These are phyloP conservation scores for Acropora yongei DNA, from an alignment of 64 coral and sea anemone species.

Conservation along the genomic window DNA sequence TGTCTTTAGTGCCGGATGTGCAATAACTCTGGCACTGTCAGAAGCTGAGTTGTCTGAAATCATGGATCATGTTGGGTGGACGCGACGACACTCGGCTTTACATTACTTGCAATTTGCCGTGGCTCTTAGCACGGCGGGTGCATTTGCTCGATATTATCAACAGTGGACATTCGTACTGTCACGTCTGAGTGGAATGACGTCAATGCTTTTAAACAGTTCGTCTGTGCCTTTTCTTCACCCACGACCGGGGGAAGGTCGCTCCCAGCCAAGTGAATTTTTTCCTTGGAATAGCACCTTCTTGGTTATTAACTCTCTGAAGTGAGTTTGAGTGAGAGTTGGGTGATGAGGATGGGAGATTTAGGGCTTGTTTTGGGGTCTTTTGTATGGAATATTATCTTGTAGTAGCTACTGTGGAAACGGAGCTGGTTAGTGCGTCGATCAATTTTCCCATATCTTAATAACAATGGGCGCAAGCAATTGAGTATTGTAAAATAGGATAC, in stretches of 20 bases:
- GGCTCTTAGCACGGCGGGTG: conserved; percentile 22
- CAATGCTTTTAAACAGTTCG: not conserved
- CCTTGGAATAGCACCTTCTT: not conserved
- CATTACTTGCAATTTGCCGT: conserved; percentile 25
- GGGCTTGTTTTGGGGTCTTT: too few relatives aligned
- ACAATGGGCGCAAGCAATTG: too few relatives aligned
- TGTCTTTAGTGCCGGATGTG: conserved; percentile 37
- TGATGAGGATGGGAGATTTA: not conserved
- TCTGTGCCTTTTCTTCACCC: not conserved
- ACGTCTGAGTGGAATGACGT: not conserved
- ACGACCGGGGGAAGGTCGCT: not conserved
- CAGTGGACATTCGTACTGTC: not conserved
- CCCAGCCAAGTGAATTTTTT: not conserved
- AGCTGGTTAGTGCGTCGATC: not conserved
- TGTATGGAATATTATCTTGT: not conserved
- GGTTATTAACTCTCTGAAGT: not conserved
- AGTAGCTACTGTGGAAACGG: not conserved
- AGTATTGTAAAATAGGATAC: not conserved
- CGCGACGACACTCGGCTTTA: conserved; percentile 17
- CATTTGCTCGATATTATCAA: not conserved
- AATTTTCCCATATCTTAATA: too few relatives aligned
- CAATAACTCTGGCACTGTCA: conserved; percentile 39
- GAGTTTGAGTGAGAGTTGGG: not conserved
- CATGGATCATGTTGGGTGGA: conserved; percentile 39
- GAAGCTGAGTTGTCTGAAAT: too few relatives aligned